Evolutionary conservation across 2,113 vertebrate genomes (phyloP), one percentile per base, ranked within the genome.

Genomic region (Vulpes vulpes): DNA sequence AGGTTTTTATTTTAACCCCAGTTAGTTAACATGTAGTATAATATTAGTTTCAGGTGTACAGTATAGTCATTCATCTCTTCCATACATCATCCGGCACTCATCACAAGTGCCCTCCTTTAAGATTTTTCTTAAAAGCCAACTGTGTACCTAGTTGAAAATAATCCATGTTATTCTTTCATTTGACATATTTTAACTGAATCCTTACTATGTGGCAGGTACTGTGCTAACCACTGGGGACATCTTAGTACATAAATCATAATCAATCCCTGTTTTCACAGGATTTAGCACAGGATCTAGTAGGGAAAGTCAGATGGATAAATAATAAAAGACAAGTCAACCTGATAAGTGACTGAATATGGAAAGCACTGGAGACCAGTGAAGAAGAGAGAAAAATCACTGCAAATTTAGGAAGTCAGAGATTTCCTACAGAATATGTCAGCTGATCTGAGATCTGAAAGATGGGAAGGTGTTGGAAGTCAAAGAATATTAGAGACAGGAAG

Each of bases 101-200:
- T 76, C 23, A 51, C 25, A 76, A 49, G 73, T 27, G 23, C 43
- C 7, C 43, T 51, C 12, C 25, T 76, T 90, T 82, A 22, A 86
- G 25, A 80, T 76, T 84, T 92, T 1, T 87, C 25, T 96, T 92
- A 86, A 96, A 83, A 92, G 11, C 5, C 3, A 88, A 55, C 74
- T 10, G 25, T 69, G 12, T 51, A 38, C 11, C 23, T 76, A 81
- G 82, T 15, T 90, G 12, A 82, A 95, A 73, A 60, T 11, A 74
- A 35, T 62, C 5, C 11, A 65, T 79, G n/a, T 32, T n/a, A 35
- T 87, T 67, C 7, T 94, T 95, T 74, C 27, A 74, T 62, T 43
- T 5, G 78, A 65, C 17, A 64, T 82, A 85, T 73, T 80, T 94
- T 81, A 94, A 71, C n/a, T 27, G 11, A 51, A n/a, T 76, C 30